Percentiles rank a stretch among this genome's conserved stretches.
These are phyloP conservation scores for Candidula unifasciata DNA, from an alignment of 2,888 invertebrate species.

Conservation along the genomic window DNA sequence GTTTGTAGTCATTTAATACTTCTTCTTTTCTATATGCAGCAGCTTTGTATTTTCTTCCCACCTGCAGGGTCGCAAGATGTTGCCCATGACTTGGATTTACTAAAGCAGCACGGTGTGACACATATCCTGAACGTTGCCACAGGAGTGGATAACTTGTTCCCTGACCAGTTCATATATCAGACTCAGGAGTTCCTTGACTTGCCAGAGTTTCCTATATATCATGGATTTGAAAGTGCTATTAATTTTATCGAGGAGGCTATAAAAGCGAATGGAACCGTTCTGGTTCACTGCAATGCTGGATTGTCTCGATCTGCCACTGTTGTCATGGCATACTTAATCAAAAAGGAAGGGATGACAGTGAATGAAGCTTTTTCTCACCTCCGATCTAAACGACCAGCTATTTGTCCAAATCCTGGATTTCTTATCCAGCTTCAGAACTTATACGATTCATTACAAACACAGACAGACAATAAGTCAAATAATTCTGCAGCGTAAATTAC, in stretches of 20 bases:
- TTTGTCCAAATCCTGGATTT: slow-evolving; percentile 91
- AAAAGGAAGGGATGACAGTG: slow-evolving; percentile 80
- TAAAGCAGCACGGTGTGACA: slow-evolving; percentile 83
- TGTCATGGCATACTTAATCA: slow-evolving; percentile 89
- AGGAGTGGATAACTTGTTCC: slow-evolving; percentile 74
- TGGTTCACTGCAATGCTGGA: slow-evolving; percentile 95
- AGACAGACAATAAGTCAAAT: background rate
- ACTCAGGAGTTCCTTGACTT: slow-evolving; percentile 82
- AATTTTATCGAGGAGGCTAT: slow-evolving; percentile 82
- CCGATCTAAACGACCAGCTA: slow-evolving; percentile 83
- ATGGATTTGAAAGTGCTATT: slow-evolving; percentile 79
- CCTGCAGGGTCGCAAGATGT: slow-evolving; percentile 90
- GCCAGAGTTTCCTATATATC: slow-evolving; percentile 72
- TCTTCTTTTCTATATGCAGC: too few species aligned
- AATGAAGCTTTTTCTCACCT: slow-evolving; percentile 84
- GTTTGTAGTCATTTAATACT: too few species aligned
- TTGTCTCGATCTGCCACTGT: slow-evolving; percentile 90
- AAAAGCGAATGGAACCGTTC: slow-evolving; percentile 80
- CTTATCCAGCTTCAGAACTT: slow-evolving; percentile 82
- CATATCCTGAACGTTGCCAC: slow-evolving; percentile 86
- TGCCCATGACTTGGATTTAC: slow-evolving; percentile 81
- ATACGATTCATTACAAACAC: slow-evolving; percentile 34
- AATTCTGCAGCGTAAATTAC: background rate
- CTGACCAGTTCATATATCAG: slow-evolving; percentile 79
- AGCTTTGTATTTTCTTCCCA: background rate